Percentiles rank a stretch among this genome's conserved stretches.
phyloP scores from a whole-genome alignment of 2,113 vertebrate genomes.

The Xyliphius kryptos region DNA sequence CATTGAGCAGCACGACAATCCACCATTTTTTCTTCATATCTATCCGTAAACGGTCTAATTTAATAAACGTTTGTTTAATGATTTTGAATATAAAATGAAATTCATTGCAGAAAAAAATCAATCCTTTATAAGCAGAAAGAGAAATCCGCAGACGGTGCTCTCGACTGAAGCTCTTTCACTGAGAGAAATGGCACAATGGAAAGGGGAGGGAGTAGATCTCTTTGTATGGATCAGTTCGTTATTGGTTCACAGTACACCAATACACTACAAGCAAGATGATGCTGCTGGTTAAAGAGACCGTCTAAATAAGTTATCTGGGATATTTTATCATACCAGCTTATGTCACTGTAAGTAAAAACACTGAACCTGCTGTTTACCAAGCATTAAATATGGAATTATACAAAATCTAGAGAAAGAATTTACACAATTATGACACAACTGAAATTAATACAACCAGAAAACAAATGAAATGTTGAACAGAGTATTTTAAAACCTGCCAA shows the following conservation, averaged over 20 bases:
- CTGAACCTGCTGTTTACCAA: not conserved
- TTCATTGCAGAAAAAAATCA: not conserved
- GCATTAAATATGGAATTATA: too few relatives aligned
- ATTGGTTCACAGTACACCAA: slow-evolving; percentile 40
- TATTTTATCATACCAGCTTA: not conserved
- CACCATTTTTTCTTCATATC: slow-evolving; percentile 51
- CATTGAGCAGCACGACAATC: slow-evolving; percentile 41
- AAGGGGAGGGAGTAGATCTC: slow-evolving; percentile 44
- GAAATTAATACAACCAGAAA: too few relatives aligned
- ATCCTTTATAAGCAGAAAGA: not conserved
- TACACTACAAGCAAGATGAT: not conserved
- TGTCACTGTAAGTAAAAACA: not conserved
- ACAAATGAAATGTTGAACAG: too few relatives aligned
- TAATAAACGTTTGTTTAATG: not conserved
- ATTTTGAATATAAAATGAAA: not conserved
- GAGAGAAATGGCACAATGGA: not conserved
- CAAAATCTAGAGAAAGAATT: too few relatives aligned
- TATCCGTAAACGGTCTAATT: slow-evolving; percentile 25
- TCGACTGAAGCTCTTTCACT: not conserved
- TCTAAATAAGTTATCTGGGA: not conserved
- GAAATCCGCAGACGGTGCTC: not conserved
- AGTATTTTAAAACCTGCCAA: too few relatives aligned
- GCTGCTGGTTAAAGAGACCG: not conserved
- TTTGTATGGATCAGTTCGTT: slow-evolving; percentile 39
- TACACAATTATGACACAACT: too few relatives aligned